Conservation (phyloP, 2,113 vertebrate species). For the Microcebus jonahi region DNA sequence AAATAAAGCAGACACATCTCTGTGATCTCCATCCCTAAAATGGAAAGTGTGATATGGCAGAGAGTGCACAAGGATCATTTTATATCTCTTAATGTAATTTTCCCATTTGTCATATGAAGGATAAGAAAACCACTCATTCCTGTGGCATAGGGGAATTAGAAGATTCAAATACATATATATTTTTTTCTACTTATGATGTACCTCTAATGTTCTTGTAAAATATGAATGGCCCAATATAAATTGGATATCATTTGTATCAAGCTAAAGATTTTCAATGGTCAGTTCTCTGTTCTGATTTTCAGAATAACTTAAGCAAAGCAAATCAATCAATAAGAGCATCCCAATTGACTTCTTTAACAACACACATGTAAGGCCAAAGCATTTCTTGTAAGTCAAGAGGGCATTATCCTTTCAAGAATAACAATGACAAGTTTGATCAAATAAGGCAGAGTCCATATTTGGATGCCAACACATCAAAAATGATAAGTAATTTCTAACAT, state of each 20-base stretch:
- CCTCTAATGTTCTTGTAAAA: not conserved
- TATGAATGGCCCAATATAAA: not conserved
- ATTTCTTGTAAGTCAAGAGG: not conserved
- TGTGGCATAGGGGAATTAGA: not conserved
- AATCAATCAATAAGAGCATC: not conserved
- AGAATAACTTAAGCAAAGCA: constrained; percentile 19
- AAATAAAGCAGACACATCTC: not conserved
- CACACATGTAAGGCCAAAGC: not conserved
- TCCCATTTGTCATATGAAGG: not conserved
- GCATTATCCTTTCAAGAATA: not conserved
- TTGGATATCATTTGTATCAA: not conserved
- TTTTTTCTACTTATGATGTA: not conserved
- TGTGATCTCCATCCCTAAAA: not conserved
- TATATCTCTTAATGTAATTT: not conserved
- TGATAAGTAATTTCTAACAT: not conserved
- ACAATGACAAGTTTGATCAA: constrained; percentile 15
- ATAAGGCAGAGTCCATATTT: not conserved
- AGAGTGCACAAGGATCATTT: not conserved
- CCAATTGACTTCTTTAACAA: not conserved
- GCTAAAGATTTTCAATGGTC: not conserved
- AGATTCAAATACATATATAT: not conserved
- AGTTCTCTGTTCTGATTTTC: constrained; percentile 19
- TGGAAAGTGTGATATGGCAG: not conserved
- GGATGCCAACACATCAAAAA: constrained; percentile 28
- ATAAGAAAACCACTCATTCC: not conserved